A percentile compares a stretch with the other conserved stretches of the same genome.
These are phyloP conservation scores for Acronicta aceris DNA, from an alignment of 2,888 invertebrate genomes.

Conservation along the genomic window DNA sequence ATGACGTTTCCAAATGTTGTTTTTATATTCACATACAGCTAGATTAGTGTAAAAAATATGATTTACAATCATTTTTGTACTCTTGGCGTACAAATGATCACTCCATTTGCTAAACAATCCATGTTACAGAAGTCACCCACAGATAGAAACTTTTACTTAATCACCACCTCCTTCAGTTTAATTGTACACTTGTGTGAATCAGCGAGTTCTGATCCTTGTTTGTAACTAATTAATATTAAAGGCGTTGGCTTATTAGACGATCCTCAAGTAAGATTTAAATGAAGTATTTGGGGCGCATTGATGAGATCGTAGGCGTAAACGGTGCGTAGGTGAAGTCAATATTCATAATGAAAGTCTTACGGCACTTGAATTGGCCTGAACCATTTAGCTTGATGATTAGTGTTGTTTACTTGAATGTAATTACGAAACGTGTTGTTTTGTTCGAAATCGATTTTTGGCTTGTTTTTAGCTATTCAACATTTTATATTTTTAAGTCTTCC, in stretches of 20 bases:
- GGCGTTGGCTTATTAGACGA: constrained; percentile 28
- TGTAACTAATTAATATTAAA: constrained; percentile 39
- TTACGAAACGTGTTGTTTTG: constrained; percentile 25
- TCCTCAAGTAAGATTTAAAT: constrained; percentile 24
- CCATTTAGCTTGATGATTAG: constrained; percentile 32
- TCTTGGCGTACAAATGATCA: neutral
- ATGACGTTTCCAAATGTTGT: too few relatives aligned
- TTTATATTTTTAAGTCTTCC: too few relatives aligned
- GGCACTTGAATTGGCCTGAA: constrained; percentile 36
- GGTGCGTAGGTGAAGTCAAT: constrained; percentile 34
- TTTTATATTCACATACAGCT: too few relatives aligned
- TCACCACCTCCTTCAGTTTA: constrained; percentile 66
- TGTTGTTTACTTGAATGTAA: constrained; percentile 27
- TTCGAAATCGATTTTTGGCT: constrained; percentile 1
- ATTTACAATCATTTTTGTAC: too few relatives aligned
- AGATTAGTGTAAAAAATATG: too few relatives aligned
- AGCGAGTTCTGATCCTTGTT: constrained; percentile 45
- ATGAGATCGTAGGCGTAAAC: constrained; percentile 39
- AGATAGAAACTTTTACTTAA: constrained; percentile 68
- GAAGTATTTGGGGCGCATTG: constrained; percentile 32
- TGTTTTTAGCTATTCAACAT: too few relatives aligned
- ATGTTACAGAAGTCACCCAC: constrained; percentile 45
- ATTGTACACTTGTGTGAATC: constrained; percentile 56
- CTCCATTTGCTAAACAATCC: constrained; percentile 23
- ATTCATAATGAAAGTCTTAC: constrained; percentile 28